Evolutionary conservation across 2,113 vertebrate species (phyloP).

Genomic region (Physeter macrocephalus): DNA sequence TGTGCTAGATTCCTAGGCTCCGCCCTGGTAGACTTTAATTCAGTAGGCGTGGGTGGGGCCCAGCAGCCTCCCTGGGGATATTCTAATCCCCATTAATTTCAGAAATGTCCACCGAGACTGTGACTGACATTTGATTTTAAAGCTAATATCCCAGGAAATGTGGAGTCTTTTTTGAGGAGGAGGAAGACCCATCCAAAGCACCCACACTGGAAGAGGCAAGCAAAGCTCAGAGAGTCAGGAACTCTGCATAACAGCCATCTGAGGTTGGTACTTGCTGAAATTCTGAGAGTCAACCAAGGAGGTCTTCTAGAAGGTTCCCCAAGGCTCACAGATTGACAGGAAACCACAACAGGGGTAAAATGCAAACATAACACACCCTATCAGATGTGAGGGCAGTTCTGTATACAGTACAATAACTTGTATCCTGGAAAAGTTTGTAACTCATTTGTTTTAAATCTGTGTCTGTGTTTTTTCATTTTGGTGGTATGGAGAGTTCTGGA

Average conservation of each 20-base stretch:
- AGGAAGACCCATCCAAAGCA: neutral
- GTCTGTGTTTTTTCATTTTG: neutral
- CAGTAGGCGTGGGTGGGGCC: neutral
- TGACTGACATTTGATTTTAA: neutral
- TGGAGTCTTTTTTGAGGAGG: neutral
- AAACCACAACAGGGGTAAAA: conserved; percentile 32
- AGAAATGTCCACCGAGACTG: neutral
- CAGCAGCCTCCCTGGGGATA: neutral
- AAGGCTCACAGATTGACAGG: conserved; percentile 30
- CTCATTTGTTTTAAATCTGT: neutral
- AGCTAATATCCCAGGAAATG: neutral
- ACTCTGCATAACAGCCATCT: neutral
- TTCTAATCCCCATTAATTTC: neutral
- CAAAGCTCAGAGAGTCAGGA: neutral
- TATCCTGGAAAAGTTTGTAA: neutral
- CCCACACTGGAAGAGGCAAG: neutral
- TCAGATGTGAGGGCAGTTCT: neutral
- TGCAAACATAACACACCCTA: neutral
- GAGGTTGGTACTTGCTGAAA: neutral
- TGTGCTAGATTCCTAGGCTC: neutral
- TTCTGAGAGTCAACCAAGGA: neutral
- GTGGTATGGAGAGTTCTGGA: neutral
- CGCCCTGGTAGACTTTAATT: neutral
- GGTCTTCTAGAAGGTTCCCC: neutral
- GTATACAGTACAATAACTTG: rapidly evolving